phyloP scores from a whole-genome alignment of 2,888 invertebrate genomes.

The Gasteruption jaculator region DNA sequence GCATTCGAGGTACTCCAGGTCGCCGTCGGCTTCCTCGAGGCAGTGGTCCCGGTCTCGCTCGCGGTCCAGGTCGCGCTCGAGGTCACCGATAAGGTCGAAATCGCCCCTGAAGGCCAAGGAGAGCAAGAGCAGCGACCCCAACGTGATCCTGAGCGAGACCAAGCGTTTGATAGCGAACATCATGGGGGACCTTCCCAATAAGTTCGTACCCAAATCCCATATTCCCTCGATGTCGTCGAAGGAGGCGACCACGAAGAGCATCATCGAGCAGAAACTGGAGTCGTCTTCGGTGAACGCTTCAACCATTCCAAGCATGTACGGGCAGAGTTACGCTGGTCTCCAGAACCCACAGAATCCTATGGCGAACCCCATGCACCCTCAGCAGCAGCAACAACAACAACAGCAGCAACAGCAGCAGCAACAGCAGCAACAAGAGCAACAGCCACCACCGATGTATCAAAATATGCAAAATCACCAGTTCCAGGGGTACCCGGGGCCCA shows the following conservation, averaged over 20 bases:
- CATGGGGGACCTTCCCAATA: slow-evolving; percentile 58
- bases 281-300: too few species aligned
- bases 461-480: slow-evolving; percentile 32
- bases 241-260: too few species aligned
- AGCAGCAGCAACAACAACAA: slow-evolving; percentile 10
- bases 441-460: slow-evolving; percentile 28
- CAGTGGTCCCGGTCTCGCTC: slow-evolving; percentile 42
- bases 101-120: slow-evolving; percentile 32
- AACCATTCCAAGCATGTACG: slow-evolving; percentile 27
- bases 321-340: slow-evolving; percentile 30
- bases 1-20: slow-evolving; percentile 35
- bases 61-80: slow-evolving; percentile 30
- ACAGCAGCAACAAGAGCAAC: slow-evolving; percentile 24
- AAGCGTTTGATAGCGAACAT: slow-evolving; percentile 62
- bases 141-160: slow-evolving; percentile 55
- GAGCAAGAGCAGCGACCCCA: slow-evolving; percentile 41
- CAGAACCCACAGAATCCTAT: slow-evolving; percentile 22
- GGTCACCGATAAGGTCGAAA: slow-evolving; percentile 25
- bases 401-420: slow-evolving; percentile 12
- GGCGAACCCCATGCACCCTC: slow-evolving; percentile 17
- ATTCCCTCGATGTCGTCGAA: slow-evolving; percentile 11
- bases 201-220: slow-evolving; percentile 42
- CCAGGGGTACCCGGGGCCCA: slow-evolving; percentile 28
- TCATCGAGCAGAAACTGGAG: slow-evolving; percentile 11
- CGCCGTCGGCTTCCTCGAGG: slow-evolving; percentile 33